phyloP scores from a whole-genome alignment of 2,113 vertebrate genomes.

The Tachysurus vachellii region DNA sequence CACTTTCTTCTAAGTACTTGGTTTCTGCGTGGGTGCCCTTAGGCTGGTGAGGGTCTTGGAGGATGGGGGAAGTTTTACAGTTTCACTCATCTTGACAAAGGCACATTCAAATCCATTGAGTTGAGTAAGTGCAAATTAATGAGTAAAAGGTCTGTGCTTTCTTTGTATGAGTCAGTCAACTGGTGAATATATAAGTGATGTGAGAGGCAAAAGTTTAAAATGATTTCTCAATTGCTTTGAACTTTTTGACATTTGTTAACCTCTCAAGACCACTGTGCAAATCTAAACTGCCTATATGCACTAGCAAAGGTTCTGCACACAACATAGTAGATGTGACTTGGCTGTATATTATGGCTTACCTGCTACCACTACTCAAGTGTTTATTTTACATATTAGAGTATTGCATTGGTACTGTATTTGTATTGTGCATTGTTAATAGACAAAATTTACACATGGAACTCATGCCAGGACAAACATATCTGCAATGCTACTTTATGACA shows the following conservation, averaged over 20 bases:
- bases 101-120: slow-evolving; percentile 24
- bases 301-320: not conserved
- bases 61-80: slow-evolving; percentile 8
- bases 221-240: not conserved
- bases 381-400: not conserved
- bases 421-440: not conserved
- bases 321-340: not conserved
- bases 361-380: not conserved
- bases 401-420: not conserved
- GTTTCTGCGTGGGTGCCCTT: not conserved
- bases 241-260: slow-evolving; percentile 7
- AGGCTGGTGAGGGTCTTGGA: not conserved
- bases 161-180: slow-evolving; percentile 28
- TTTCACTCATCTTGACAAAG: slow-evolving; percentile 15
- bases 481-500: not conserved
- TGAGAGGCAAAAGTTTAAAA: slow-evolving; percentile 20
- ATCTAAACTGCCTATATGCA: not conserved
- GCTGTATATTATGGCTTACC: not conserved
- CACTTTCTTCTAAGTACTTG: not conserved
- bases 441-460: not conserved
- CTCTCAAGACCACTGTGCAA: not conserved
- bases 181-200: not conserved
- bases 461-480: not conserved
- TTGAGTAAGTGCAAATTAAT: slow-evolving; percentile 30
- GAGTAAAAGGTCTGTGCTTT: slow-evolving; percentile 22